Evolutionary conservation across 2,113 vertebrate species (phyloP).

Genomic region (Apodemus speciosus): DNA sequence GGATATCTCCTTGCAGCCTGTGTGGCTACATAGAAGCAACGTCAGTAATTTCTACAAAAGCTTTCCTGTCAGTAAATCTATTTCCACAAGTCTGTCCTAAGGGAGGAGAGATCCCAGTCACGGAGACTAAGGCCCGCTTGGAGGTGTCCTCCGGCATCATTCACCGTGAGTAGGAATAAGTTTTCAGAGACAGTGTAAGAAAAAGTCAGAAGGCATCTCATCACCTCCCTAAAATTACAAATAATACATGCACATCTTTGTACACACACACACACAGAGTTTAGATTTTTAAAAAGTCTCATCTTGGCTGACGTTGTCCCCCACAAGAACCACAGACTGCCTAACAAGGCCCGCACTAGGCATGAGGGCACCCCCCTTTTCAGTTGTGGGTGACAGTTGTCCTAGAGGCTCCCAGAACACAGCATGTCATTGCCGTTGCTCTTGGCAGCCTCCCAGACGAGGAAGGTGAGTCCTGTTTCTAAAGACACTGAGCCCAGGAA

Average conservation of each 20-base stretch:
- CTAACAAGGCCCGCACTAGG: not conserved
- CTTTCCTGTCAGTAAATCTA: not conserved
- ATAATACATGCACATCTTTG: not conserved
- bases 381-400: not conserved
- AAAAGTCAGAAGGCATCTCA: not conserved
- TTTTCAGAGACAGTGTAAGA: not conserved
- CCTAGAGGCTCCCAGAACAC: not conserved
- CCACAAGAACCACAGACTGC: not conserved
- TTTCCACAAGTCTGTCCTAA: not conserved
- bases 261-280: not conserved
- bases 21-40: too few relatives aligned
- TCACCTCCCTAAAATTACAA: not conserved
- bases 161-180: slow-evolving; percentile 1
- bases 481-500: not conserved
- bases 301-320: not conserved
- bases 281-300: not conserved
- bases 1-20: too few relatives aligned
- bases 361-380: not conserved
- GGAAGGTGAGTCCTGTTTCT: not conserved
- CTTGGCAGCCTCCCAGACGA: not conserved
- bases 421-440: not conserved
- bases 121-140: not conserved
- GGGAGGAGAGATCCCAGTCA: not conserved
- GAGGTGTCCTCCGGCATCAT: slow-evolving; percentile 4
- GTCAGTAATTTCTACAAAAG: too few relatives aligned